Evolutionary conservation across 2,888 invertebrate genomes (phyloP), one percentile per base, ranked within the genome.

Genomic region (Stenichneumon culpator): DNA sequence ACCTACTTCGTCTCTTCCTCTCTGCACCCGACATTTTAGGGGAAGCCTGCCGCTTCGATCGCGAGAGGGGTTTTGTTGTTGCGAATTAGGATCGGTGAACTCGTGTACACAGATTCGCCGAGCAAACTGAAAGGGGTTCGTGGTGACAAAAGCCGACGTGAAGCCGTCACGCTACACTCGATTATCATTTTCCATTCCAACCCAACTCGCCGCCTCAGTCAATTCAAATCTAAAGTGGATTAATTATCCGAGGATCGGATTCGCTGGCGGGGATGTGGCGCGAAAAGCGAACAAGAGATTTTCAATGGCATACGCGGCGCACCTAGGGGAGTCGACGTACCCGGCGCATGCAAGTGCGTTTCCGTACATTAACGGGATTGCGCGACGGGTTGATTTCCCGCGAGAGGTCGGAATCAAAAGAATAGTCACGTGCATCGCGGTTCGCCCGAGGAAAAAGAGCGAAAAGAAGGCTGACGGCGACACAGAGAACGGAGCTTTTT

Each of bases 21-120:
- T 63, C 84, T 68, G 72, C 44, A 19, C 60, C 52, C 70, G 79
- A 65, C 67, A 54, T 54, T 70, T 70, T 70, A 22, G 74, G 63
- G 67, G 57, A 25, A 52, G 50, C 68, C 39, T 39, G 72, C 52
- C 65, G 50, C 14, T 54, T 44, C 32, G 28, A 1, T 25, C 60
- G 44, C 19, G 39, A 57, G 39, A 57, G n/a, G 57, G 25, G 44
- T 83, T 80, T 86, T 57, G 65, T 81, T 83, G 82, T 79, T 79
- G 57, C 82, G 79, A 84, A 84, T 81, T 79, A 79, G 69, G 57
- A 69, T 44, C 77, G 60, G 69, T 81, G 60, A 36, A 69, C 14
- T 69, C 39, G 57, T 72, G 57, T 57, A 69, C 78, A 65, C 78
- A 75, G 19, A 72, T 72, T 83, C 36, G 3, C 25, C 32, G 50